Percentiles rank a stretch among this genome's conserved stretches.
phyloP scores from a whole-genome alignment of 2,797 vertebrate genomes.

The Margarornis squamiger region DNA sequence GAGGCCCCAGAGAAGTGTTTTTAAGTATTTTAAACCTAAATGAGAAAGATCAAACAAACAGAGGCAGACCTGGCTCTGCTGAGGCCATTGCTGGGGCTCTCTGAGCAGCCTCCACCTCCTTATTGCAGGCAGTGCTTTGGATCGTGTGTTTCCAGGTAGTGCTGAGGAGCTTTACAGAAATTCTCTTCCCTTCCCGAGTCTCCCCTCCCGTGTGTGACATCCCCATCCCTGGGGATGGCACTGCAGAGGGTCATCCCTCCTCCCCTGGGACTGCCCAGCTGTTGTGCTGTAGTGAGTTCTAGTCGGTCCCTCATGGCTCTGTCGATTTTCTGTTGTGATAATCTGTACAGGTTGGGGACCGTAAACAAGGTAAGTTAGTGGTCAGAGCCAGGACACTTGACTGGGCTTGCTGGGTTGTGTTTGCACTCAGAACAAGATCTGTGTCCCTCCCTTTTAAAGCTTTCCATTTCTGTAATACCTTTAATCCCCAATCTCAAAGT shows the following conservation, averaged over 20 bases:
- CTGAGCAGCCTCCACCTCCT: not conserved
- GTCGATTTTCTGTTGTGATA: not conserved
- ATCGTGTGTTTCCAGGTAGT: not conserved
- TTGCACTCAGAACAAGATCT: not conserved
- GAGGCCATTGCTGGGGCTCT: not conserved
- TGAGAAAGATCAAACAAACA: not conserved
- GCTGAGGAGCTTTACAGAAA: not conserved
- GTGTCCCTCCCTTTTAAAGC: not conserved
- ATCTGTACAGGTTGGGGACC: not conserved
- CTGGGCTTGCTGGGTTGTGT: not conserved
- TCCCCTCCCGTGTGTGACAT: not conserved
- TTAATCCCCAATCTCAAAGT: not conserved
- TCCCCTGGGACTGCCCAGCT: not conserved
- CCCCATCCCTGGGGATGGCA: not conserved
- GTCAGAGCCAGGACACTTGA: not conserved
- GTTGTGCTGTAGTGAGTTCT: not conserved
- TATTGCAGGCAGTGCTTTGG: not conserved
- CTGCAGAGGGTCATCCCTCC: not conserved
- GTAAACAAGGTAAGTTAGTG: not conserved
- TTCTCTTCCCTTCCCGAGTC: not conserved
- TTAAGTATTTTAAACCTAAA: not conserved
- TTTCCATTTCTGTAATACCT: not conserved
- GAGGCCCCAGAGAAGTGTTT: not conserved
- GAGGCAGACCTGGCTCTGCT: not conserved
- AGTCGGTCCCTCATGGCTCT: not conserved